Percentiles rank a stretch among this genome's conserved stretches.
These are phyloP conservation scores for Augochlora pura DNA, from an alignment of 1,140 invertebrate genomes.

Conservation along the genomic window DNA sequence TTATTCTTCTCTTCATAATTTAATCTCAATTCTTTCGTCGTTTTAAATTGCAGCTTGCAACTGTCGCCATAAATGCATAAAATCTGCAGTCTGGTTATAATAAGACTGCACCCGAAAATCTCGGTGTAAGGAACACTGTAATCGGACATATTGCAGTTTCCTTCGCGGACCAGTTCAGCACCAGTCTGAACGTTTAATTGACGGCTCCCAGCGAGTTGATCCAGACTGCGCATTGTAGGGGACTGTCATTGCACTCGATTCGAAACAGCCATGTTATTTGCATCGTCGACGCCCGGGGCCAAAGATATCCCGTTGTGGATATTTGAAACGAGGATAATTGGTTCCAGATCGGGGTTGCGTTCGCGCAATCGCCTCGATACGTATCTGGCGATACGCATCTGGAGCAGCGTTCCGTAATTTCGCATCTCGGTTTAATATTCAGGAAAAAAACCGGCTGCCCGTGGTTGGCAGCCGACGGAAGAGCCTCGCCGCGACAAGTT, in stretches of 20 bases:
- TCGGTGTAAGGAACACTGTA: too few relatives aligned
- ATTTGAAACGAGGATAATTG: conserved; percentile 58
- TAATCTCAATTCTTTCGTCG: too few relatives aligned
- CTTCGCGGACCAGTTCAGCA: neutral
- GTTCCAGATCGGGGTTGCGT: conserved; percentile 52
- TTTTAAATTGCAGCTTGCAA: too few relatives aligned
- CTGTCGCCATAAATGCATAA: too few relatives aligned
- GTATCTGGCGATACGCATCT: conserved; percentile 49
- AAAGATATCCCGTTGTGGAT: conserved; percentile 46
- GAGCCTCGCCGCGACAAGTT: conserved; percentile 6
- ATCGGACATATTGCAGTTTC: neutral
- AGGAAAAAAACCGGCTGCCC: conserved; percentile 40
- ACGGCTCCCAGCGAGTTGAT: neutral
- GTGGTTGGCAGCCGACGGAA: conserved; percentile 17
- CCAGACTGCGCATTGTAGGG: neutral
- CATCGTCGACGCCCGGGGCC: conserved; percentile 49
- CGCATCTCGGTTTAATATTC: conserved; percentile 55
- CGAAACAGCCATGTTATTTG: conserved; percentile 15
- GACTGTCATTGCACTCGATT: conserved; percentile 6
- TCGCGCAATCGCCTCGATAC: conserved; percentile 55
- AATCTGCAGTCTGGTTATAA: too few relatives aligned
- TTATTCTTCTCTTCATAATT: too few relatives aligned
- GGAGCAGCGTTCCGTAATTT: conserved; percentile 33
- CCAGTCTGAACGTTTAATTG: neutral
- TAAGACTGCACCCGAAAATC: too few relatives aligned